Evolutionary conservation across 2,888 invertebrate genomes (phyloP).

Genomic region (Digitonthophagus gazella): DNA sequence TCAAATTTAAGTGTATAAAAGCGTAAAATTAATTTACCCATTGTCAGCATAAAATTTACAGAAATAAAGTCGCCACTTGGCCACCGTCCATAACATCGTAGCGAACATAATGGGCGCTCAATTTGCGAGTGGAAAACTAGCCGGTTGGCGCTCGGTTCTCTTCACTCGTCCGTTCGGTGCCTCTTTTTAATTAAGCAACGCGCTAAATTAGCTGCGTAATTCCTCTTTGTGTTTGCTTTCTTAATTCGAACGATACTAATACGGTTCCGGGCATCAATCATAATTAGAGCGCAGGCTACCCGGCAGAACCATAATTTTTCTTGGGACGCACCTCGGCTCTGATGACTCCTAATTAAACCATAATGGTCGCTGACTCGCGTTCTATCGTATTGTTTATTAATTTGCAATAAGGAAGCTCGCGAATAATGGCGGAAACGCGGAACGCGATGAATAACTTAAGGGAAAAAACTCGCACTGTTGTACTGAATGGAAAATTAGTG

Average conservation of each 20-base stretch:
- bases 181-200: conserved; percentile 22
- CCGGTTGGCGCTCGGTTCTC: neutral
- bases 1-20: too few relatives aligned
- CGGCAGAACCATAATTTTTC: conserved; percentile 27
- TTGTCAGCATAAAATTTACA: neutral
- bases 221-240: conserved; percentile 24
- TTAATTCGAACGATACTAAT: conserved; percentile 19
- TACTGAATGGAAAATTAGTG: neutral
- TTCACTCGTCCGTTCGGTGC: neutral
- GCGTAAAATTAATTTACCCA: neutral
- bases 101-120: neutral
- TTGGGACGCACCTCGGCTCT: conserved; percentile 30
- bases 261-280: conserved; percentile 23
- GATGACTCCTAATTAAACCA: conserved; percentile 39
- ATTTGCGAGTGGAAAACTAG: neutral
- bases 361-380: conserved; percentile 29
- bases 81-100: neutral
- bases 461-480: neutral
- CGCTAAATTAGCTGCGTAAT: conserved; percentile 21
- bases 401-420: conserved; percentile 3
- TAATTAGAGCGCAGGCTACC: conserved; percentile 20
- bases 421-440: neutral
- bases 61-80: neutral
- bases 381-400: conserved; percentile 27
- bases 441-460: neutral